Base-by-base conservation (phyloP, 1,140 invertebrate genomes). In the Musca domestica region DNA sequence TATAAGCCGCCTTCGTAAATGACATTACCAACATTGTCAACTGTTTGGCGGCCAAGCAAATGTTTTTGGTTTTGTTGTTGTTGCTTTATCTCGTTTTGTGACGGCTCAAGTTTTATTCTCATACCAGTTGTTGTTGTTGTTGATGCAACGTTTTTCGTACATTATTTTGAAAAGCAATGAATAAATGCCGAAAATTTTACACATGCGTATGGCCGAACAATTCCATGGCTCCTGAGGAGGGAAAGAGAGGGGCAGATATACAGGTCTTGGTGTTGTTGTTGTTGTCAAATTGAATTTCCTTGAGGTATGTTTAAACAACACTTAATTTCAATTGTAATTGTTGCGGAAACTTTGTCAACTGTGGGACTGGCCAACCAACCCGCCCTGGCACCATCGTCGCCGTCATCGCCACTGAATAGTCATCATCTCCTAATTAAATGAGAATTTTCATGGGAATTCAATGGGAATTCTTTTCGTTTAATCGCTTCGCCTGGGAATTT, bases 1-100 rank as follows among this genome's bases (percentile, higher is more conserved):
- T 41, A 61, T 61, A 61, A 61, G 56, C 56, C 56, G 56, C 56
- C 56, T 61, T 61, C 52, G 15, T 56, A n/a, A 25, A 27, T 61
- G 56, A 61, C 56, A 61, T 61, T 30, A n/a, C 56, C 6, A 34
- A 41, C 17, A 17, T 41, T 41, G 34, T 41, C 34, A 41, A 41
- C 34, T 41, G 34, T 41, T 41, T 41, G 34, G 10, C 5, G 10
- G 34, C 34, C 34, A 41, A 41, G 2, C 34, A 41, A 41, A 5
- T 41, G 10, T 12, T 41, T 5, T 41, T 41, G 34, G 6, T 7
- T 5, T 41, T 41, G 34, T 41, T 41, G 34, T n/a, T n/a, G n/a
- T 41, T 5, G 34, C 34, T 41, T 41, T 12, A 41, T 41, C 34
- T 9, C 34, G 12, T 41, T 12, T 12, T 41, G 34, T 5, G 34